These are phyloP conservation scores for Sebastes paucispinis DNA, from an alignment of 2,797 vertebrate genomes.

Conservation along the genomic window DNA sequence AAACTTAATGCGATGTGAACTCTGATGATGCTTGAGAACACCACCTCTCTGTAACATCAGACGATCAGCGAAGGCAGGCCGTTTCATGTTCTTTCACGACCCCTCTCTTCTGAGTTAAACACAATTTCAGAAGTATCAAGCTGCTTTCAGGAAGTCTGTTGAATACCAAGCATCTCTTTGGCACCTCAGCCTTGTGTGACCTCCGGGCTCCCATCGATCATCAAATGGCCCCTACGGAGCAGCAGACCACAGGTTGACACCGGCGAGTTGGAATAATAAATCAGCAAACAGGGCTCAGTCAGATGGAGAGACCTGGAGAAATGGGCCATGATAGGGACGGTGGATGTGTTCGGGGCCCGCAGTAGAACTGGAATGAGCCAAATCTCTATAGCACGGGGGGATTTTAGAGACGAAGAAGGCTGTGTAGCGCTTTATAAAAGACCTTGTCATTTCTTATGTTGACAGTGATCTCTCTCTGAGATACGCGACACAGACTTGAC, in stretches of 20 bases:
- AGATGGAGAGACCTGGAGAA: constrained; percentile 35
- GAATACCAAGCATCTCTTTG: constrained; percentile 59
- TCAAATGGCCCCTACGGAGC: constrained; percentile 41
- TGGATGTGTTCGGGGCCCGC: neutral
- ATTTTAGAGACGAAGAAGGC: neutral
- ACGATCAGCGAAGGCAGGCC: neutral
- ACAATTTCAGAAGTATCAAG: constrained; percentile 2
- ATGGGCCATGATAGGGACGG: constrained; percentile 10
- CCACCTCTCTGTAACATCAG: neutral
- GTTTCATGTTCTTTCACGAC: neutral
- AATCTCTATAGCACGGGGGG: neutral
- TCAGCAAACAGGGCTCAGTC: constrained; percentile 21
- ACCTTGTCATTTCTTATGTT: neutral
- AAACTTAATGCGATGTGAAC: neutral
- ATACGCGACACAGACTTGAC: constrained; percentile 7
- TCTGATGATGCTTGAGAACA: neutral
- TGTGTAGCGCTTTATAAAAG: neutral
- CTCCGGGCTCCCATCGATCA: constrained; percentile 59
- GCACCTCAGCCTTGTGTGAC: constrained; percentile 41
- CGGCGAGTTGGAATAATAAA: constrained; percentile 50
- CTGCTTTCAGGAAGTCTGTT: constrained; percentile 25
- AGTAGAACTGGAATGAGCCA: neutral
- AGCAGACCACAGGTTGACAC: constrained; percentile 39
- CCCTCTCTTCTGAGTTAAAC: neutral
- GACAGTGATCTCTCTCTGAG: neutral